Evolutionary conservation across 2,797 vertebrate genomes (phyloP), one percentile per base, ranked within the genome.

Genomic region (Tangara arthus): DNA sequence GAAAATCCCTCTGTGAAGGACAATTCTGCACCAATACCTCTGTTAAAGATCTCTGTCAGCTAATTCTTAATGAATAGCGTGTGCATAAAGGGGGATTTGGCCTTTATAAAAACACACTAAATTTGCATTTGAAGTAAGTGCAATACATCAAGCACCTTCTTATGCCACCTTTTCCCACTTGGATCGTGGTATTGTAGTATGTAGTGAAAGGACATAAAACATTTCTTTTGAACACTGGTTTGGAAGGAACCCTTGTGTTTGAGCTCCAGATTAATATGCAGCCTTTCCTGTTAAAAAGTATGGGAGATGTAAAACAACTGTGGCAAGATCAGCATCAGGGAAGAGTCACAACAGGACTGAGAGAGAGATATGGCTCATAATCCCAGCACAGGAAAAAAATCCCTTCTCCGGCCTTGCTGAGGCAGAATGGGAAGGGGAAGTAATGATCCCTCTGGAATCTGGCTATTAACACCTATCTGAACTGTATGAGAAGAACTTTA

Each of bases 1-100:
- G 60, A 91, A 91, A 83, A 71, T 70, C 30, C 82, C 57, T 71
- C 65, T 83, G 65, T 56, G 89, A 87, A 96, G 57, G 82, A 83
- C 69, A 90, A 57, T 94, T 75, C 82, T 78, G 37, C 37, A 78
- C 69, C 34, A 19, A 30, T 75, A 47, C 20, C 11, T 46, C 30
- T 57, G 41, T 35, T 87, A 64, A 78, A 93, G 76, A 86, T 65
- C 84, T 93, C 76, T 65, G 87, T 60, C 69, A 87, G 87, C 32
- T 80, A 71, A 44, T 41, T 95, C 79, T 95, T 96, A 95, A 95
- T 95, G 66, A 96, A 89, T 80, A 80, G 34, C 2, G 0, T 27
- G 32, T 87, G 34, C 34, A 41, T 35, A 73, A 84, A 77, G 46
- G 41, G 30, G n/a, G 37, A 61, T 84, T 92, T 77, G 46, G 75